Evolutionary conservation across 1,140 invertebrate species (phyloP).

Genomic region (Cydia splendana): DNA sequence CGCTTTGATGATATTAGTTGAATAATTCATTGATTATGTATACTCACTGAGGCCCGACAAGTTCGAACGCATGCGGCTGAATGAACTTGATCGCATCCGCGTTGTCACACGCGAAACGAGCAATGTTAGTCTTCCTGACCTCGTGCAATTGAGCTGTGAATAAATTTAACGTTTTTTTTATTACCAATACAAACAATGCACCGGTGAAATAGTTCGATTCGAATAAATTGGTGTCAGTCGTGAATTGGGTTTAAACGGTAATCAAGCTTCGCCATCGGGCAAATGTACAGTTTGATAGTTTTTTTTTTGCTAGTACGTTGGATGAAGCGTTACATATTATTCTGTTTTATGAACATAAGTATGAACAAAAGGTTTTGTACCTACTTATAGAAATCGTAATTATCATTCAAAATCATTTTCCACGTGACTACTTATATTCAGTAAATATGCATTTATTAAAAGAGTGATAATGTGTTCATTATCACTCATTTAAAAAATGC

Average conservation of each 20-base stretch:
- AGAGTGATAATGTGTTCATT: no score
- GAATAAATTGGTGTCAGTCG: slow-evolving; percentile 4
- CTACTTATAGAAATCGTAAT: no score
- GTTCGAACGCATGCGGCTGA: slow-evolving; percentile 54
- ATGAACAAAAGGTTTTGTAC: no score
- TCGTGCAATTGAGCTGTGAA: slow-evolving; percentile 86
- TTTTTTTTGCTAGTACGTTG: not conserved
- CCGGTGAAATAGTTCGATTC: not conserved
- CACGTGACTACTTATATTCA: no score
- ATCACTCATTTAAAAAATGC: no score
- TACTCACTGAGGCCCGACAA: slow-evolving; percentile 46
- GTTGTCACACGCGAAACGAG: slow-evolving; percentile 92
- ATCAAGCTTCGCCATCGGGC: not conserved
- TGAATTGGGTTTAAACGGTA: slow-evolving; percentile 10
- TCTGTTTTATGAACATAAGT: no score
- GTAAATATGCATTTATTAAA: no score
- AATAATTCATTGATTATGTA: not conserved
- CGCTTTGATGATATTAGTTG: not conserved
- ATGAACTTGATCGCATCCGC: slow-evolving; percentile 81
- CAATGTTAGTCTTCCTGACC: slow-evolving; percentile 89
- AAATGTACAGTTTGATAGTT: not conserved
- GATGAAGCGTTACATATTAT: slow-evolving; percentile 19
- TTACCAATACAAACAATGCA: not conserved
- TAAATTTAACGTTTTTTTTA: slow-evolving; percentile 34
- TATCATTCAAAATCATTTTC: no score